phyloP scores from a whole-genome alignment of 2,888 invertebrate genomes.

The Drosophila cracens region DNA sequence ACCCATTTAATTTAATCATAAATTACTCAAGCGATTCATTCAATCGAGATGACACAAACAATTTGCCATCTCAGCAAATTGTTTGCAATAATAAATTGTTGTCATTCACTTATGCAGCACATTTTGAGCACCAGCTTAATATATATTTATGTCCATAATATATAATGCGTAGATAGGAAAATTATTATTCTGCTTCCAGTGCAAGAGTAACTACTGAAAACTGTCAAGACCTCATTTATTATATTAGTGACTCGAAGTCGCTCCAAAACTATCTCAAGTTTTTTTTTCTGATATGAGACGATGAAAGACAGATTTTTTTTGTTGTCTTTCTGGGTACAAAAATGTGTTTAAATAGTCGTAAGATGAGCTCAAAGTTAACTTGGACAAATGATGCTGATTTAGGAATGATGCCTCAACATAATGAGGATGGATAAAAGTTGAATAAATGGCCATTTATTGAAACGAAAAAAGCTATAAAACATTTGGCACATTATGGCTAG shows the following conservation, averaged over 20 bases:
- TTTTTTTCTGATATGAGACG: neutral
- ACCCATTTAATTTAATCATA: conserved; percentile 24
- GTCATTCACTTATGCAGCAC: conserved; percentile 12
- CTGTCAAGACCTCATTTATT: neutral
- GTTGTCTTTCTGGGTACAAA: neutral
- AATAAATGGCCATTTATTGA: neutral
- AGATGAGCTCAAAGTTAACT: neutral
- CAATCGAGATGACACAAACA: conserved; percentile 11
- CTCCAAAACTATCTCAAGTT: neutral
- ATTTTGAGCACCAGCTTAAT: conserved; percentile 7
- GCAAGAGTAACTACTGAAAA: neutral
- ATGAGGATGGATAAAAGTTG: neutral
- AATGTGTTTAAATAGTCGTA: neutral
- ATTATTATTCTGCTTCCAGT: neutral
- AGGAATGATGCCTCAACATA: neutral
- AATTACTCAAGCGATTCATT: conserved; percentile 37
- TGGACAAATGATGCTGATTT: neutral
- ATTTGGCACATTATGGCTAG: neutral
- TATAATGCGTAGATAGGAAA: neutral
- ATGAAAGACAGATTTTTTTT: neutral
- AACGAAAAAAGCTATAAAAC: neutral
- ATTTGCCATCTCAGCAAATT: conserved; percentile 38
- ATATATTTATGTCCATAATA: conserved; percentile 1
- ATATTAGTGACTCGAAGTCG: neutral
- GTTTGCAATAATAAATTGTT: conserved; percentile 7